phyloP scores from a whole-genome alignment of 2,888 invertebrate genomes.

The Pyrrhia umbra region DNA sequence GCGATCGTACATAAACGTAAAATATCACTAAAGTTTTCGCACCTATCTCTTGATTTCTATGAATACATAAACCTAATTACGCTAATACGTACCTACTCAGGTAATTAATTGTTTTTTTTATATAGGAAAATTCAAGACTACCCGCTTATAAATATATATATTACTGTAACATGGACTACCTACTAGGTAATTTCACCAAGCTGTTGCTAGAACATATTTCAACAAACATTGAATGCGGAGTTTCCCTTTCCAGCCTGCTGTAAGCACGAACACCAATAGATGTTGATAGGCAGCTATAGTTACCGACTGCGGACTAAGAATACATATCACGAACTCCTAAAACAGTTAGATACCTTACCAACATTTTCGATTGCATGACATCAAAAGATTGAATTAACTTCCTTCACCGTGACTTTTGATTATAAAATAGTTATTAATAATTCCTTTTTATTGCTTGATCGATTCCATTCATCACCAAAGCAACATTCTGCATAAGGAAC shows the following conservation, averaged over 20 bases:
- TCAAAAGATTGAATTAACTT: conserved; percentile 44
- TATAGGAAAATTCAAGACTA: too few relatives aligned
- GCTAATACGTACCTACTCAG: too few relatives aligned
- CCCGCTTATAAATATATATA: too few relatives aligned
- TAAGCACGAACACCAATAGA: conserved; percentile 11
- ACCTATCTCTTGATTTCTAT: too few relatives aligned
- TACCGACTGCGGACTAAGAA: conserved; percentile 2
- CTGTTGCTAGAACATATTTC: neutral
- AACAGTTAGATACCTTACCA: conserved; percentile 29
- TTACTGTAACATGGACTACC: too few relatives aligned
- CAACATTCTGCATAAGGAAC: conserved; percentile 57
- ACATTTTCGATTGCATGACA: conserved; percentile 53
- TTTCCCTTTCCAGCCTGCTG: conserved; percentile 1
- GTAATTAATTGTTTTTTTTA: too few relatives aligned
- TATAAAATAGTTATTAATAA: conserved; percentile 53
- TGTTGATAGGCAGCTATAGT: conserved; percentile 5
- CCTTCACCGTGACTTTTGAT: conserved; percentile 61
- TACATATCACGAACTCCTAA: conserved; percentile 12
- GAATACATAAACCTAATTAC: too few relatives aligned
- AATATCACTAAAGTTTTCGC: too few relatives aligned
- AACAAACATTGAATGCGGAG: neutral
- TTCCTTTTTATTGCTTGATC: conserved; percentile 64
- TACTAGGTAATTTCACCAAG: too few relatives aligned
- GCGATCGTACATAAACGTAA: too few relatives aligned
- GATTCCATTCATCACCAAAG: conserved; percentile 59